These are phyloP conservation scores for Lutjanus erythropterus DNA, from an alignment of 2,113 vertebrate genomes.

Conservation along the genomic window DNA sequence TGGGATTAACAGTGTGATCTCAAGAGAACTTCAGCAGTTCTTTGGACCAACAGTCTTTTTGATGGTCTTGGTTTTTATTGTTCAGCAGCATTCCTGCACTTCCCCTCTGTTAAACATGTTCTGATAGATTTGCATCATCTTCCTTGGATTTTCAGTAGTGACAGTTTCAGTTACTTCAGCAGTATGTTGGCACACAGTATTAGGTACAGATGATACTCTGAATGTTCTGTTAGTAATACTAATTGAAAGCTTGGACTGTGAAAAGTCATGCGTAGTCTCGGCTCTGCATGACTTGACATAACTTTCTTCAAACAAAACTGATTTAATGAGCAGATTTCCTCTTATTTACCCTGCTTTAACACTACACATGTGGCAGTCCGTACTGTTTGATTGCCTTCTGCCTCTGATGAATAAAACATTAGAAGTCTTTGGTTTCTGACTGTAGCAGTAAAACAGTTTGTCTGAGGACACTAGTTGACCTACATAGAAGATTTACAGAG, in stretches of 20 bases:
- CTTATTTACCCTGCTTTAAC: background rate
- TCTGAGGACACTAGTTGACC: slow-evolving; percentile 30
- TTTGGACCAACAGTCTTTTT: background rate
- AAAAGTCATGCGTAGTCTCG: too few relatives aligned
- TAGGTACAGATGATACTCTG: too few relatives aligned
- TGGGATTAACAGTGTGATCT: background rate
- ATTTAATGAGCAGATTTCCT: background rate
- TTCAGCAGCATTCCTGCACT: too few relatives aligned
- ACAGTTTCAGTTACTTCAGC: too few relatives aligned
- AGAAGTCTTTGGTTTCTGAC: slow-evolving; percentile 41
- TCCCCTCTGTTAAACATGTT: too few relatives aligned
- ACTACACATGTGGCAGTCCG: background rate
- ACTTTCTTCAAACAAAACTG: background rate
- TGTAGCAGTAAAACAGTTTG: slow-evolving; percentile 15
- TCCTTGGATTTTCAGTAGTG: too few relatives aligned
- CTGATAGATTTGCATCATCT: too few relatives aligned
- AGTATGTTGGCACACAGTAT: too few relatives aligned
- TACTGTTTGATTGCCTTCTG: background rate
- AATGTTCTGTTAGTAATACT: too few relatives aligned
- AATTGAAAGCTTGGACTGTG: background rate
- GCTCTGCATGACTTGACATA: too few relatives aligned
- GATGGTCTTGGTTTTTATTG: background rate
- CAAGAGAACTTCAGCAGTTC: background rate
- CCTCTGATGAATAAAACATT: slow-evolving; percentile 21
- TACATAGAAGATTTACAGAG: slow-evolving; percentile 17